Evolutionary conservation across 2,797 vertebrate species (phyloP).

Genomic region (Crenichthys baileyi): DNA sequence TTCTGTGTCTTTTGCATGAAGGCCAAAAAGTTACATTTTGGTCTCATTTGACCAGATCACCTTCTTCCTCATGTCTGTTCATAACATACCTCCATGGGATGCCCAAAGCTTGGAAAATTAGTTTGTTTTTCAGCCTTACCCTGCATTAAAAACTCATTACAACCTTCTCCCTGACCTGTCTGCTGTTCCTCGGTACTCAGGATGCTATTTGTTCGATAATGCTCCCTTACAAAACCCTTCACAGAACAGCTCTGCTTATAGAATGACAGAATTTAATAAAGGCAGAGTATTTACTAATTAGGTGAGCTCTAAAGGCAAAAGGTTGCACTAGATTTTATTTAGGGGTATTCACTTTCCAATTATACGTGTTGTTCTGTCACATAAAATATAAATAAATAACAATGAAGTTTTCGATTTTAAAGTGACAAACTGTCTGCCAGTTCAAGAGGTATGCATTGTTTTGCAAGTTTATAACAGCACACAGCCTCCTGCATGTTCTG

Average conservation of each 20-base stretch:
- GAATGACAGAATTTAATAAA: no score
- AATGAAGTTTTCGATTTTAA: background rate
- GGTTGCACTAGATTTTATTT: background rate
- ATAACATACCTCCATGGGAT: no score
- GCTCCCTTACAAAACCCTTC: no score
- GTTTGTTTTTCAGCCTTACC: no score
- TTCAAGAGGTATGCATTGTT: background rate
- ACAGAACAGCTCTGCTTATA: no score
- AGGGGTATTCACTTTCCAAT: background rate
- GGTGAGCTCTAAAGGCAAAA: no score
- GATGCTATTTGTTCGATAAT: no score
- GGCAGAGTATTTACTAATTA: no score
- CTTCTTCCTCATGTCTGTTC: no score
- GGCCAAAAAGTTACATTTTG: background rate
- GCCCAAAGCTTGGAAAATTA: background rate
- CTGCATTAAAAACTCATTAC: background rate
- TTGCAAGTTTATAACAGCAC: background rate
- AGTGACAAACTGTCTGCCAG: background rate
- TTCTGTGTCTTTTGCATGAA: background rate
- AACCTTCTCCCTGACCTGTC: no score
- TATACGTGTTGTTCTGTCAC: background rate
- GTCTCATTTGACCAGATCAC: background rate
- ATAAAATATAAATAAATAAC: background rate
- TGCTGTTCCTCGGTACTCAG: no score
- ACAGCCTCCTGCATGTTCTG: conserved; percentile 6